Conservation (phyloP, 2,797 vertebrate species). For the Neosalanx taihuensis region DNA sequence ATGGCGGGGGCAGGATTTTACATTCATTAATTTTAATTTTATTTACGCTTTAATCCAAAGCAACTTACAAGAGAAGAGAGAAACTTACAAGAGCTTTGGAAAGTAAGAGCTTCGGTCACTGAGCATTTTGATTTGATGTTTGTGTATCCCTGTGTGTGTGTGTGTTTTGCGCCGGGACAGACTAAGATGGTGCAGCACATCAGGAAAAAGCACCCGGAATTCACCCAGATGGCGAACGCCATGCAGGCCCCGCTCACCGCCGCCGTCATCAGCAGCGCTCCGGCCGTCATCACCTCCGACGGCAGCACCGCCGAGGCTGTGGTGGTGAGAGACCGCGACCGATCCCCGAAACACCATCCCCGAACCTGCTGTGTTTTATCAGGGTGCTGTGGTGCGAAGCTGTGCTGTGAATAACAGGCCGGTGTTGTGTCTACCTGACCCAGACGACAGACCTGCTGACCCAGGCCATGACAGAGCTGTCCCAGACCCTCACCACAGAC, state of each 20-base stretch:
- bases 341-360: background rate
- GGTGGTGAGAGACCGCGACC: slow-evolving; percentile 76
- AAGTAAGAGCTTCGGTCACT: no score
- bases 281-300: slow-evolving; percentile 84
- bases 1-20: no score
- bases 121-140: background rate
- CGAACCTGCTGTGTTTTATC: background rate
- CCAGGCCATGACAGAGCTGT: slow-evolving; percentile 97
- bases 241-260: slow-evolving; percentile 82
- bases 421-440: background rate
- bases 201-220: slow-evolving; percentile 95
- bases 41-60: no score
- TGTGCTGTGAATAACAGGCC: background rate
- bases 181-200: slow-evolving; percentile 99
- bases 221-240: slow-evolving; percentile 80
- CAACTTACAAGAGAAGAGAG: no score
- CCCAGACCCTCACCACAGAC: slow-evolving; percentile 92
- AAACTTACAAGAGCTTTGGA: no score
- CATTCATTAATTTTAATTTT: no score
- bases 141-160: slow-evolving; percentile 1
- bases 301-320: slow-evolving; percentile 84
- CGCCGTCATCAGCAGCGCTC: slow-evolving; percentile 85
- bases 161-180: slow-evolving; percentile 56
- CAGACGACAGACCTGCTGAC: slow-evolving; percentile 96
- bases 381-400: background rate